Evolutionary conservation across 2,113 vertebrate genomes (phyloP).

Genomic region (Oxygymnocypris stewartii): DNA sequence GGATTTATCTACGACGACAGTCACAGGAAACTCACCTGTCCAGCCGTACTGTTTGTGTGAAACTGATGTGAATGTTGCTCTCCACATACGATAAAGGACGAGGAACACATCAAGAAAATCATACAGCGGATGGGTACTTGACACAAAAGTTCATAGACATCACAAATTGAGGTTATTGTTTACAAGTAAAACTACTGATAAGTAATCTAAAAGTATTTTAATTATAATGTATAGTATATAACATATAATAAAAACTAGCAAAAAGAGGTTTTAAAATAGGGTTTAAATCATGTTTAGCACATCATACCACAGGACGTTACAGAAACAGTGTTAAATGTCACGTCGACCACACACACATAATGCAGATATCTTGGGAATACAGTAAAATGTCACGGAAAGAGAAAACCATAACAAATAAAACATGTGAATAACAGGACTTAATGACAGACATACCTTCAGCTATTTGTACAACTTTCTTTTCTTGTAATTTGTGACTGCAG

Average conservation of each 20-base stretch:
- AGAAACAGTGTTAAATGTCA: neutral
- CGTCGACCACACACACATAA: neutral
- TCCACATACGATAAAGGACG: conserved; percentile 80
- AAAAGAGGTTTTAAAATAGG: neutral
- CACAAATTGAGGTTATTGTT: neutral
- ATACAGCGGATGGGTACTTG: neutral
- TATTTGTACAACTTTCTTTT: conserved; percentile 80
- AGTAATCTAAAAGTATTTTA: neutral
- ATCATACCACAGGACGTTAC: neutral
- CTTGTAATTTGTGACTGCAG: conserved; percentile 83
- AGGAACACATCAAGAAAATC: conserved; percentile 65
- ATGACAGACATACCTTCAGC: conserved; percentile 75
- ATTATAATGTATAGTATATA: neutral
- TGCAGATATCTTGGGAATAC: too few species aligned
- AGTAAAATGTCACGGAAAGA: too few species aligned
- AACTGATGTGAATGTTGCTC: conserved; percentile 87
- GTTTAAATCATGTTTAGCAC: neutral
- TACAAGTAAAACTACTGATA: neutral
- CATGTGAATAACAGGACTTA: neutral
- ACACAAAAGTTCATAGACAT: neutral
- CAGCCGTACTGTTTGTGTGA: conserved; percentile 81
- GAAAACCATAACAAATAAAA: too few species aligned
- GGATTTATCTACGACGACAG: neutral
- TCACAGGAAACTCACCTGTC: conserved; percentile 75
- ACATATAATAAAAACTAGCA: neutral